Conservation (phyloP, 2,888 invertebrate species). For the Gnatocerus cornutus region DNA sequence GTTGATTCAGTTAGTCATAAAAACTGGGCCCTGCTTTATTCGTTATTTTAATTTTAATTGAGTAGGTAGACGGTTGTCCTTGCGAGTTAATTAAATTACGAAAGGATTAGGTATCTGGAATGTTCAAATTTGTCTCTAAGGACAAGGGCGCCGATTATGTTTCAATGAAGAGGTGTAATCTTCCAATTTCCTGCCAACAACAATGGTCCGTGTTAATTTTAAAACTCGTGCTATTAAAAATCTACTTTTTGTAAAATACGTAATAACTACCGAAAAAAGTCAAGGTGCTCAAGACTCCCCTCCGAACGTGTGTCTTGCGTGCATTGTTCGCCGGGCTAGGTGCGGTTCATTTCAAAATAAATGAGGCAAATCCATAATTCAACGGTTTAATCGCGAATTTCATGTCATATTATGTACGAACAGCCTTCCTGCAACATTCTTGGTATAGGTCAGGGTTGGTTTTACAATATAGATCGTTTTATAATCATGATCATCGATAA, state of each 20-base stretch:
- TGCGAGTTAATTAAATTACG: constrained; percentile 22
- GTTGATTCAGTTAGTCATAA: no score
- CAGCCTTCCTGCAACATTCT: constrained; percentile 42
- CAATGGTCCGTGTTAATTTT: constrained; percentile 6
- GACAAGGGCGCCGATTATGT: constrained; percentile 13
- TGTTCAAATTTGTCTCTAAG: background rate
- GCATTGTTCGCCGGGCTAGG: constrained; percentile 20
- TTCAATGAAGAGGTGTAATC: constrained; percentile 2
- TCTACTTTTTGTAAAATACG: constrained; percentile 8
- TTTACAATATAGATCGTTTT: constrained; percentile 24
- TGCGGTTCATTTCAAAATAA: constrained; percentile 32
- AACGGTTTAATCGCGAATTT: constrained; percentile 22
- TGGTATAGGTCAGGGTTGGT: constrained; percentile 39
- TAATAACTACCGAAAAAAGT: constrained; percentile 22
- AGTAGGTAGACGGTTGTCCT: constrained; percentile 17
- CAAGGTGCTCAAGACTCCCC: constrained; percentile 37
- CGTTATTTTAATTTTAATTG: constrained; percentile 26
- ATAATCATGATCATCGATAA: no score
- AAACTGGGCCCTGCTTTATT: no score
- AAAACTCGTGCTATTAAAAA: background rate
- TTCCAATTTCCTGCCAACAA: constrained; percentile 1
- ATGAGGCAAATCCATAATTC: constrained; percentile 28
- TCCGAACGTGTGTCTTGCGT: constrained; percentile 8
- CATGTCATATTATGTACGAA: constrained; percentile 32
- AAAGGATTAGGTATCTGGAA: background rate